phyloP scores from a whole-genome alignment of 2,888 invertebrate genomes.

The Drosophila kuntzei region DNA sequence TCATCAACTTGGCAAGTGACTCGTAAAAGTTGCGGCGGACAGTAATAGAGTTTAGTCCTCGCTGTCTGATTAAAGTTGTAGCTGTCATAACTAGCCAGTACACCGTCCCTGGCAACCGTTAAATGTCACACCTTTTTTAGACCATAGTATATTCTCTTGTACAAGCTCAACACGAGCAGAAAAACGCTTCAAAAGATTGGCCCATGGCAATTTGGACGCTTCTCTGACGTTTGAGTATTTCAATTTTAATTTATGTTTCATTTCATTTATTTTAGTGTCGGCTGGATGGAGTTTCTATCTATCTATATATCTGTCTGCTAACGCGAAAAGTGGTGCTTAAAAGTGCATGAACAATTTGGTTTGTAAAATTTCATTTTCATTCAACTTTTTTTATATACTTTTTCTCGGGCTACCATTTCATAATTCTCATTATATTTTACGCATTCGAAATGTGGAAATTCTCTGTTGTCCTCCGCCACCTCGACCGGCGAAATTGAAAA shows the following conservation, averaged over 20 bases:
- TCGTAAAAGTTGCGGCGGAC: constrained; percentile 51
- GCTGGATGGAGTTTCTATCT: constrained; percentile 21
- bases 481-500: constrained; percentile 82
- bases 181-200: constrained; percentile 42
- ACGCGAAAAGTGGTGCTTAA: constrained; percentile 71
- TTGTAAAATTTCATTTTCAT: constrained; percentile 75
- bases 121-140: constrained; percentile 49
- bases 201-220: constrained; percentile 51
- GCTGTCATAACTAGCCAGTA: constrained; percentile 48
- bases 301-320: constrained; percentile 34
- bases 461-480: constrained; percentile 27
- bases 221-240: constrained; percentile 51
- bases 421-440: constrained; percentile 75
- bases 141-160: background rate
- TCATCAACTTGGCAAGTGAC: constrained; percentile 53
- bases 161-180: constrained; percentile 5
- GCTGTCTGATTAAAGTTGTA: constrained; percentile 64
- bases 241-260: constrained; percentile 72
- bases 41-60: constrained; percentile 21
- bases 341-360: constrained; percentile 77
- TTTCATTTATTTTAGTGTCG: constrained; percentile 56
- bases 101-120: constrained; percentile 21
- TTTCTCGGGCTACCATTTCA: constrained; percentile 49
- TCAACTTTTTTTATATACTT: constrained; percentile 26
- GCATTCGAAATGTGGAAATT: constrained; percentile 68